Base-by-base conservation (phyloP, 2,797 vertebrate genomes). In the Simalia tracyae region DNA sequence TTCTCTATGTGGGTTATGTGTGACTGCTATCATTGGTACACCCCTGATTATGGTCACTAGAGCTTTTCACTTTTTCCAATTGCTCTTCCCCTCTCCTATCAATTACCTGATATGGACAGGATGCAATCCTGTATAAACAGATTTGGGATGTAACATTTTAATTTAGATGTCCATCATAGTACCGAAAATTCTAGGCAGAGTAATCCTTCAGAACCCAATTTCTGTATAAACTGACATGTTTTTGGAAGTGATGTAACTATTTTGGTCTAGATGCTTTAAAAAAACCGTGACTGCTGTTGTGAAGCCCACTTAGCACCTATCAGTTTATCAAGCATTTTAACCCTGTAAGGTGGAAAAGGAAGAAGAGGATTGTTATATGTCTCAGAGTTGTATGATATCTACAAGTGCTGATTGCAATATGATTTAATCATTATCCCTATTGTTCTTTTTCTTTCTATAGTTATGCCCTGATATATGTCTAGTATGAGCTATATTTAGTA, bases 401-500 rank as follows among this genome's bases (percentile, higher is more conserved):
- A 90, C 28, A 86, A 88, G 66, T 59, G 84, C 22, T 81, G 19
- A 81, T 15, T 31, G 28, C 0, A 0, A 46, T 92, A 72, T 92
- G 91, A 94, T 42, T 93, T 93, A n/a, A 31, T 46, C 36, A 81
- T 81, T 81, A 81, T 81, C 72, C 9, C 72, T 87, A 31, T 0
- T 72, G 56, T 2, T 42, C 5, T 93, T 63, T 61, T 92, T 93
- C 28, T 66, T 91, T 63, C 84, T 94, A 92, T 17, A 93, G 89
- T 59, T 36, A 4, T 91, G 59, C 26, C 85, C 89, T 90, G 87
- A 63, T 91, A 92, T 94, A 57, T 93, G n/a, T 89, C 66, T 90
- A 14, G 86, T 66, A 60, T 86, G 66, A 93, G 94, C 94, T 91
- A 95, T 91, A 91, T 92, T 93, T 94, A 91, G 95, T 90, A 85